phyloP scores from a whole-genome alignment of 2,888 invertebrate genomes.

The Tachina lurida region DNA sequence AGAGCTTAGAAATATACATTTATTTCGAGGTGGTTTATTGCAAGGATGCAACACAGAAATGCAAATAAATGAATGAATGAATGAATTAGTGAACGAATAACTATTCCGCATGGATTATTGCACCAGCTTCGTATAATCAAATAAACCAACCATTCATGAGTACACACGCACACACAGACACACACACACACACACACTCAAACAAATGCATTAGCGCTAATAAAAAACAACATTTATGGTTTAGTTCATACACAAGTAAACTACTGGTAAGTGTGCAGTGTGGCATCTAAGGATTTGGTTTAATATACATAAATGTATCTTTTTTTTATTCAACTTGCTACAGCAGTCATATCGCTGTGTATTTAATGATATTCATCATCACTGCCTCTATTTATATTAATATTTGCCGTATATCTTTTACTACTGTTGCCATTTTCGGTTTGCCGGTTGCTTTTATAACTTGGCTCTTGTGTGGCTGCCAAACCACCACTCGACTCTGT shows the following conservation, averaged over 20 bases:
- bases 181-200: slow-evolving; percentile 3
- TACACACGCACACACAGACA: background rate
- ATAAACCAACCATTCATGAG: background rate
- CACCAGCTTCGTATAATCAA: slow-evolving; percentile 7
- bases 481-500: slow-evolving; percentile 53
- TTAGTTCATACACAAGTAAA: background rate
- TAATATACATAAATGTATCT: slow-evolving; percentile 8
- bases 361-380: slow-evolving; percentile 67
- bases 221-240: slow-evolving; percentile 26
- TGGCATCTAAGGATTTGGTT: slow-evolving; percentile 41
- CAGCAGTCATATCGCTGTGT: slow-evolving; percentile 50
- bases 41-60: slow-evolving; percentile 47
- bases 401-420: slow-evolving; percentile 35
- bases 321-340: slow-evolving; percentile 18
- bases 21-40: slow-evolving; percentile 53
- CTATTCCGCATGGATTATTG: slow-evolving; percentile 24
- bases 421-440: slow-evolving; percentile 12
- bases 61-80: slow-evolving; percentile 40
- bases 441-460: slow-evolving; percentile 2
- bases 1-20: slow-evolving; percentile 51
- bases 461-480: slow-evolving; percentile 15
- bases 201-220: background rate
- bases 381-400: slow-evolving; percentile 60
- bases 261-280: background rate
- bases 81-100: slow-evolving; percentile 24